These are phyloP conservation scores for Saxidomus purpurata DNA, from an alignment of 1,140 invertebrate species.

Conservation along the genomic window DNA sequence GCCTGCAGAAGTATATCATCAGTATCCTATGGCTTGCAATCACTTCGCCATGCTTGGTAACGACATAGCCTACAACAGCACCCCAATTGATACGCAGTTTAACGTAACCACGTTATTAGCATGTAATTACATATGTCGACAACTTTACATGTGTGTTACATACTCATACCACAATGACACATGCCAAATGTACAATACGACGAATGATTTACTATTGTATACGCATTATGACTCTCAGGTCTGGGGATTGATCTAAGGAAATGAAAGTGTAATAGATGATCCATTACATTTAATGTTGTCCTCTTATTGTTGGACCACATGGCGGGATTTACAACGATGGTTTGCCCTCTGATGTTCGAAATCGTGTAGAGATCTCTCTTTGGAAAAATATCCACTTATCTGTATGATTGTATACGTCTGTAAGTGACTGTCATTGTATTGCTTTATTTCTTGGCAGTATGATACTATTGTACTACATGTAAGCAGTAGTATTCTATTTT, in stretches of 20 bases:
- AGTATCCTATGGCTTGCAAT: not conserved
- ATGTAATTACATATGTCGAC: not conserved
- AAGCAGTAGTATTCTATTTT: no score
- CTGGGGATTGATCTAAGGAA: not conserved
- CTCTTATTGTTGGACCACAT: no score
- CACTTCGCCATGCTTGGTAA: not conserved
- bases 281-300: no score
- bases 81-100: not conserved
- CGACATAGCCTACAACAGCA: not conserved
- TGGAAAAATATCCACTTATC: no score
- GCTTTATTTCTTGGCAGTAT: no score
- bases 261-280: no score
- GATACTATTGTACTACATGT: no score
- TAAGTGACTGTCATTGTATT: no score
- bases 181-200: constrained; percentile 23
- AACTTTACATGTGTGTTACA: not conserved
- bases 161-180: not conserved
- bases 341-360: no score
- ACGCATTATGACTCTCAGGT: not conserved
- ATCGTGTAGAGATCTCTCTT: no score
- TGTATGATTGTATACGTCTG: no score
- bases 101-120: not conserved
- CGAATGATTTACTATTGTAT: not conserved
- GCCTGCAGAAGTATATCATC: not conserved
- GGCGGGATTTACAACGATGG: no score